phyloP scores from a whole-genome alignment of 2,797 vertebrate genomes.

The Monodelphis domestica region DNA sequence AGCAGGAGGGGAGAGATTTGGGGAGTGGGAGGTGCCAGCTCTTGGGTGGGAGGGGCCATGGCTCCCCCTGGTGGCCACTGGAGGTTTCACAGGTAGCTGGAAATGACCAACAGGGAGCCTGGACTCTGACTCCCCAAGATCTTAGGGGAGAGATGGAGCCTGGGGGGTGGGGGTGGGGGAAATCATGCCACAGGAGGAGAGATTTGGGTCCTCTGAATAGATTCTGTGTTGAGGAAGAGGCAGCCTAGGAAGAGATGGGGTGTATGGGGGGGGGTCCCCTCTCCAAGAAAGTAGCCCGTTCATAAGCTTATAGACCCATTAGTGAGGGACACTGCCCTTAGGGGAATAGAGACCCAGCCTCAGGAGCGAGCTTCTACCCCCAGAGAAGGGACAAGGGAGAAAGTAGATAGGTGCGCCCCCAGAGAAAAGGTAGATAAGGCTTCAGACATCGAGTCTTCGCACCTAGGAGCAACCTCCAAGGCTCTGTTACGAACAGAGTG shows the following conservation, averaged over 20 bases:
- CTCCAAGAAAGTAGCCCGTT: too few relatives aligned
- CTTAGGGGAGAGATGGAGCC: not conserved
- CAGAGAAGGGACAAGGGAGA: not conserved
- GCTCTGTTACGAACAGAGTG: not conserved
- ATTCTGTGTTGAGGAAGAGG: not conserved
- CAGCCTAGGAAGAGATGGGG: too few relatives aligned
- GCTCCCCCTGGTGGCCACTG: not conserved
- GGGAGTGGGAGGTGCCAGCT: slow-evolving; percentile 58
- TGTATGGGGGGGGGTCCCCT: too few relatives aligned
- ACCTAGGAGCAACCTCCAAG: not conserved
- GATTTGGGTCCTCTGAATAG: not conserved
- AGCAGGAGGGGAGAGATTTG: slow-evolving; percentile 65
- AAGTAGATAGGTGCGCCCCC: not conserved
- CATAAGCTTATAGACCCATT: not conserved
- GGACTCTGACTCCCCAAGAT: not conserved
- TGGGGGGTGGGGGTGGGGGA: not conserved
- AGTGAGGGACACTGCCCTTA: not conserved
- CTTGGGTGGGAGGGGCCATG: not conserved
- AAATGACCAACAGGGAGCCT: not conserved
- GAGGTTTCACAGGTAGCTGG: not conserved
- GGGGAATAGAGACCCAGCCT: not conserved
- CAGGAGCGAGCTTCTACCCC: too few relatives aligned
- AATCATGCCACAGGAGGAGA: not conserved
- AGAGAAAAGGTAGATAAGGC: too few relatives aligned
- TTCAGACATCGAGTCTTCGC: not conserved